Percentiles rank a stretch among this genome's conserved stretches.
These are phyloP conservation scores for Labeo catla DNA, from an alignment of 2,113 vertebrate genomes.

Conservation along the genomic window DNA sequence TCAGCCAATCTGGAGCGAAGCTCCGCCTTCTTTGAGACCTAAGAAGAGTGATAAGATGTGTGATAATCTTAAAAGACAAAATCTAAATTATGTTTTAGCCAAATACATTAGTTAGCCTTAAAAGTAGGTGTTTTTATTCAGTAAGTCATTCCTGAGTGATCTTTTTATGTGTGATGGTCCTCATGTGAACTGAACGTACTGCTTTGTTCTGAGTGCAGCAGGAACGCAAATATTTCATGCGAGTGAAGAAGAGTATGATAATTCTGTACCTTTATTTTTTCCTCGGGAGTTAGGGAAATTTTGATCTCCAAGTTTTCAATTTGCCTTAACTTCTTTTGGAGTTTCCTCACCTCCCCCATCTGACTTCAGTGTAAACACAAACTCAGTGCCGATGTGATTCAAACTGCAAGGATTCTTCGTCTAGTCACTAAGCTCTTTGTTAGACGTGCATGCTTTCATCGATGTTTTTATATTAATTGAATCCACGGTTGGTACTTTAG, in stretches of 20 bases:
- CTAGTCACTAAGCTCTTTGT: not conserved
- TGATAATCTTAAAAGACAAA: constrained; percentile 3
- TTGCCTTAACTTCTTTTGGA: constrained; percentile 83
- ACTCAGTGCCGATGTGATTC: not conserved
- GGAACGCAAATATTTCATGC: not conserved
- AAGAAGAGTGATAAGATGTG: constrained; percentile 44
- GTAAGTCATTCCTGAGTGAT: not conserved
- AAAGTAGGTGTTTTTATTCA: not conserved
- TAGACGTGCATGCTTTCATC: not conserved
- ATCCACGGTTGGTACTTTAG: not conserved
- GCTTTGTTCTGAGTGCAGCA: not conserved
- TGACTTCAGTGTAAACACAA: constrained; percentile 27
- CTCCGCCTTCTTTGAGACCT: constrained; percentile 83
- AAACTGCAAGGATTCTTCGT: not conserved
- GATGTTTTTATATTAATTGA: not conserved
- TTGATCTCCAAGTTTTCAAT: constrained; percentile 83
- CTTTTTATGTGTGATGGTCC: not conserved
- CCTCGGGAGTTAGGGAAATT: constrained; percentile 74
- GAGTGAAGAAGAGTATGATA: not conserved
- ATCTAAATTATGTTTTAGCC: not conserved
- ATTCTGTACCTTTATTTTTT: constrained; percentile 78
- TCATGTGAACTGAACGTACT: not conserved
- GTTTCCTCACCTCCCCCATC: constrained; percentile 81
- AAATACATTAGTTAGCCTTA: not conserved
- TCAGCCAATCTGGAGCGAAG: constrained; percentile 83